A percentile compares a stretch with the other conserved stretches of the same genome.
Conservation (phyloP, 2,888 invertebrate genomes). For the Blastobasis lacticolella region DNA sequence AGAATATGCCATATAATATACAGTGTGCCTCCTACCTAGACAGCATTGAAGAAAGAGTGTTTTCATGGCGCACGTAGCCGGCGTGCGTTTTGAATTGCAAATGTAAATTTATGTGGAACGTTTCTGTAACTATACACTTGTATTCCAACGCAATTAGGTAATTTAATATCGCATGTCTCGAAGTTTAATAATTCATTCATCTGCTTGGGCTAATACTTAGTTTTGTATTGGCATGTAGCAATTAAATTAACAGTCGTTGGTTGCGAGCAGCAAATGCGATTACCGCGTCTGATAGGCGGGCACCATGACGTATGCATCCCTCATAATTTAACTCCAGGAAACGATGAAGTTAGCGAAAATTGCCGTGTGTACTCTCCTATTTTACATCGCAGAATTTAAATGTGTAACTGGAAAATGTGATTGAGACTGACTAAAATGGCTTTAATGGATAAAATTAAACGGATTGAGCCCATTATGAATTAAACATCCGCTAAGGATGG, state of each 20-base stretch:
- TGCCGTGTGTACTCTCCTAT: too few species aligned
- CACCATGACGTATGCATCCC: conserved; percentile 8
- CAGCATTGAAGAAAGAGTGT: too few species aligned
- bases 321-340: conserved; percentile 13
- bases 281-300: conserved; percentile 20
- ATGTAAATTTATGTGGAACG: conserved; percentile 9
- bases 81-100: conserved; percentile 1
- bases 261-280: conserved; percentile 31
- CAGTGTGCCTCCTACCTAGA: conserved; percentile 10
- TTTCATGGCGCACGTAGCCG: too few species aligned
- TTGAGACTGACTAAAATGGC: too few species aligned
- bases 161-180: conserved; percentile 8
- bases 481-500: too few species aligned
- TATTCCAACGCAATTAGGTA: conserved; percentile 13
- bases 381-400: too few species aligned
- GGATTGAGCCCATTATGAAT: too few species aligned
- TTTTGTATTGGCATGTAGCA: conserved; percentile 23
- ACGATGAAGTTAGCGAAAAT: background rate
- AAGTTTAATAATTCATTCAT: conserved; percentile 14
- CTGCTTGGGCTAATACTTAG: conserved; percentile 11
- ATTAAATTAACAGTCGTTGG: conserved; percentile 36
- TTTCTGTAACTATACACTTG: conserved; percentile 11
- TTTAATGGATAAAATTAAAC: too few species aligned
- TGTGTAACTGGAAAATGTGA: too few species aligned
- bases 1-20: conserved; percentile 24